Percentiles rank a stretch among this genome's conserved stretches.
Conservation (phyloP, 1,140 invertebrate genomes). For the Drosophila insularis region DNA sequence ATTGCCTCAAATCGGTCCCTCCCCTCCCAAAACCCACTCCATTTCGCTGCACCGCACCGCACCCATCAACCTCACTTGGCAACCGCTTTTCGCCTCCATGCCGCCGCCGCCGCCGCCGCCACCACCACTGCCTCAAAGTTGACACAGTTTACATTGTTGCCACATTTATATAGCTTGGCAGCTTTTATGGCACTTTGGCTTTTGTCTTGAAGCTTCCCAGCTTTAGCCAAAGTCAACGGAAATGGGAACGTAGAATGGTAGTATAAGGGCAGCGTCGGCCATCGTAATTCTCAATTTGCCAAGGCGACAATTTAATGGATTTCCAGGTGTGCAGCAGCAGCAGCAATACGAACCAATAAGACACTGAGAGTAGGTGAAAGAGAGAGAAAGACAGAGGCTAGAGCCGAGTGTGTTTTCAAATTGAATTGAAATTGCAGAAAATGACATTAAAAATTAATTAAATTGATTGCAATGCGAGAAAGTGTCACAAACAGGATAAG, state of each 20-base stretch:
- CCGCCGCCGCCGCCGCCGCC: neutral
- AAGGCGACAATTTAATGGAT: constrained; percentile 78
- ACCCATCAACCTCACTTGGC: neutral
- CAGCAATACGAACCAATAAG: constrained; percentile 29
- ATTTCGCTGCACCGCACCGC: too few relatives aligned
- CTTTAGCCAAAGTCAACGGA: constrained; percentile 52
- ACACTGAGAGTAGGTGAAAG: neutral
- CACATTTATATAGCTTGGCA: constrained; percentile 78
- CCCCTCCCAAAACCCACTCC: too few relatives aligned
- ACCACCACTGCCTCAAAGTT: constrained; percentile 50
- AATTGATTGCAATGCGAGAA: constrained; percentile 68
- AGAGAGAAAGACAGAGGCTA: neutral
- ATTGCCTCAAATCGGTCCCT: too few relatives aligned
- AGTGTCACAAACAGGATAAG: constrained; percentile 45
- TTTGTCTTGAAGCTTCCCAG: constrained; percentile 67
- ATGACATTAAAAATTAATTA: constrained; percentile 80
- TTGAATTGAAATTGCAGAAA: constrained; percentile 77
- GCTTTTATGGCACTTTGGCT: constrained; percentile 77
- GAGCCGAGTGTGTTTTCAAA: constrained; percentile 66
- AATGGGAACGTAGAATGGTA: constrained; percentile 38
- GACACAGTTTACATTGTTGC: constrained; percentile 80
- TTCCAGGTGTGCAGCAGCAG: constrained; percentile 63
- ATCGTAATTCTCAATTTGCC: constrained; percentile 79
- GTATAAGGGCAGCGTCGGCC: constrained; percentile 45
- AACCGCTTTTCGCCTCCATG: neutral